Evolutionary conservation across 2,888 invertebrate species (phyloP).

Genomic region (Pachycephus smyrnensis): DNA sequence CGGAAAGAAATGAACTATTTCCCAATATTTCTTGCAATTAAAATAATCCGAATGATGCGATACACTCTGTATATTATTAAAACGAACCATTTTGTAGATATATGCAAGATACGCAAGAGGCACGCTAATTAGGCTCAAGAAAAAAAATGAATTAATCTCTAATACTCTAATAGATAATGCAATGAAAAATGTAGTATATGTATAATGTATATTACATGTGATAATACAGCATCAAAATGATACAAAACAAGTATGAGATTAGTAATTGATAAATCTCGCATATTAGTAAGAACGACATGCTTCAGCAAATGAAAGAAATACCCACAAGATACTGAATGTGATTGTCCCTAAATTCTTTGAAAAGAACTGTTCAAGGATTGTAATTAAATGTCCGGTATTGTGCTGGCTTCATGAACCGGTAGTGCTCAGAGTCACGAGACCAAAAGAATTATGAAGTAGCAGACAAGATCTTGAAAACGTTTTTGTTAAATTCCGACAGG

Average conservation of each 20-base stretch:
- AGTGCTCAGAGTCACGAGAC: too few species aligned
- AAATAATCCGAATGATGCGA: neutral
- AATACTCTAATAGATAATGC: neutral
- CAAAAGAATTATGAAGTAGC: too few species aligned
- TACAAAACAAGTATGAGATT: neutral
- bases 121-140: neutral
- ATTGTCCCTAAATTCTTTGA: neutral
- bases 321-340: neutral
- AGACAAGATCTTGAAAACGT: too few species aligned
- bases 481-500: neutral
- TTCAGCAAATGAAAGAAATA: slow-evolving; percentile 43
- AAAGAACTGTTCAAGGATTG: neutral
- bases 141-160: neutral
- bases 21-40: neutral
- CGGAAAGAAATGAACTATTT: neutral
- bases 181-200: neutral
- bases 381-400: slow-evolving; percentile 5
- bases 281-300: slow-evolving; percentile 48
- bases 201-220: neutral
- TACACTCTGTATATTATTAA: neutral
- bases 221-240: neutral
- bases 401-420: too few species aligned
- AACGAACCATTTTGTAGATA: neutral
- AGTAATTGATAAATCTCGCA: neutral
- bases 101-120: neutral